Percentiles rank a stretch among this genome's conserved stretches.
These are phyloP conservation scores for Lagopus leucura DNA, from an alignment of 2,113 vertebrate species.

Conservation along the genomic window DNA sequence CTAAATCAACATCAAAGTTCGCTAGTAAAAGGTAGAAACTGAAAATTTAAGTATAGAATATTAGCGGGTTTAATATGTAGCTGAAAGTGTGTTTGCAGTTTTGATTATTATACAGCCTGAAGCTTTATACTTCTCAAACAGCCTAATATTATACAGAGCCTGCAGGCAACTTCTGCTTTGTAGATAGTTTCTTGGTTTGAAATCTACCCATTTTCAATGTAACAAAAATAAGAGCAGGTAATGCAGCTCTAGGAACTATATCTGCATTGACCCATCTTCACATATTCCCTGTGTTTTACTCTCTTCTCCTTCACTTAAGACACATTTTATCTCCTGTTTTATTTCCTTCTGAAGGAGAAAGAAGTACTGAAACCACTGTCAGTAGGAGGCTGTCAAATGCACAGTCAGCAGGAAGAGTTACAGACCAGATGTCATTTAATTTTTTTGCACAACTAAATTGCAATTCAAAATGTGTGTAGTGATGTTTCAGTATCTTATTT, in stretches of 20 bases:
- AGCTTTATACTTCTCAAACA: background rate
- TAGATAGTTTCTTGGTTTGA: background rate
- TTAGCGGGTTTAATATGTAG: background rate
- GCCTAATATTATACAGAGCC: background rate
- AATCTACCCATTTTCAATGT: background rate
- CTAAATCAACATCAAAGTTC: background rate
- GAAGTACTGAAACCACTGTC: background rate
- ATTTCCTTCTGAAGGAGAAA: background rate
- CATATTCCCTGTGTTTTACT: background rate
- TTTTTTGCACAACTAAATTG: background rate
- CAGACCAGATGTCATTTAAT: background rate
- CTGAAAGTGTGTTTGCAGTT: background rate
- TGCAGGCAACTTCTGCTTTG: background rate
- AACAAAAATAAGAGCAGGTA: background rate
- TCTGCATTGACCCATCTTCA: background rate
- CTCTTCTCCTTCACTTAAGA: background rate
- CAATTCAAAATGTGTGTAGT: background rate
- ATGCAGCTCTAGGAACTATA: background rate
- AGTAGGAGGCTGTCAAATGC: background rate
- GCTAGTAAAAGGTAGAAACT: background rate
- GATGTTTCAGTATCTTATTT: background rate
- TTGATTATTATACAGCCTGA: background rate
- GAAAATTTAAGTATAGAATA: background rate
- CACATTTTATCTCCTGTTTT: background rate
- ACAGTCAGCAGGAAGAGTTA: background rate